Evolutionary conservation across 2,113 vertebrate species (phyloP).

Genomic region (Arenaria interpres): DNA sequence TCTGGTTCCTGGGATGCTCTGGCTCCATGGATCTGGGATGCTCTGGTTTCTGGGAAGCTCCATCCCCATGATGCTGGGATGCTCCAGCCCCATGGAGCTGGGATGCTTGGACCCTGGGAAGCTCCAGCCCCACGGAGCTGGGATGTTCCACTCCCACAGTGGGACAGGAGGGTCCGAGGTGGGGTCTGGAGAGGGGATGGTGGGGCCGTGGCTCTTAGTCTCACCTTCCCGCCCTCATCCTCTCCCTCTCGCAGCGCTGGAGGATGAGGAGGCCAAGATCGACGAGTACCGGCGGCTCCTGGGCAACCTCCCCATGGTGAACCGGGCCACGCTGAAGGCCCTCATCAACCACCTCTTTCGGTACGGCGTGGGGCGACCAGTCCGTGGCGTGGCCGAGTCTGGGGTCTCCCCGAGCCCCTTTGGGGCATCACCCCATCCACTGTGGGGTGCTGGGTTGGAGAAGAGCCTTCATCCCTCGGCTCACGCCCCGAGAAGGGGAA

Average conservation of each 20-base stretch:
- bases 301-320: slow-evolving; percentile 82
- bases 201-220: background rate
- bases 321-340: slow-evolving; percentile 89
- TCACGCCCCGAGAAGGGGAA: background rate
- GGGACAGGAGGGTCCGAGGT: background rate
- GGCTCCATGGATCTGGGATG: background rate
- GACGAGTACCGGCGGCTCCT: slow-evolving; percentile 81
- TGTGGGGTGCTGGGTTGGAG: background rate
- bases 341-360: slow-evolving; percentile 94
- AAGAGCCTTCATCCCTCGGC: background rate
- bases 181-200: background rate
- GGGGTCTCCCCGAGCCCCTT: accelerated
- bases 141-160: accelerated
- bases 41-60: accelerated
- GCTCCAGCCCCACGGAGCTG: background rate
- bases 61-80: background rate
- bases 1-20: background rate
- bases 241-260: slow-evolving; percentile 68
- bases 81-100: accelerated
- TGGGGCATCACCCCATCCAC: accelerated
- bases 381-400: accelerated
- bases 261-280: slow-evolving; percentile 81
- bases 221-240: background rate
- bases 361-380: background rate
- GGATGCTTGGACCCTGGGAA: background rate